These are phyloP conservation scores for Albula goreensis DNA, from an alignment of 2,113 vertebrate species.

Conservation along the genomic window DNA sequence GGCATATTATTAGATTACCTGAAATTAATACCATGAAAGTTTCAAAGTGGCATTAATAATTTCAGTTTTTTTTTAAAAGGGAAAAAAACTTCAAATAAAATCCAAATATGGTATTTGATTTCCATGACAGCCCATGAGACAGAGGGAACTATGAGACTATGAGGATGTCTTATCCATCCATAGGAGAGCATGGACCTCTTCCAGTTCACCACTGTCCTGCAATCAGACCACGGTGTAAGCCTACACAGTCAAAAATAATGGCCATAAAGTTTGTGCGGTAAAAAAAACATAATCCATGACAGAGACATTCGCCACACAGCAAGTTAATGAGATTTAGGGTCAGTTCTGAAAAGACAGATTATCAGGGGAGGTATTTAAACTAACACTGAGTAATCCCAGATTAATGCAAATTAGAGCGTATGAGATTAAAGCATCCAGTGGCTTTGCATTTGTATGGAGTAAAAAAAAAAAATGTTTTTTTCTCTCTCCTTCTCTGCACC, in stretches of 20 bases:
- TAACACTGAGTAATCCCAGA: conserved; percentile 45
- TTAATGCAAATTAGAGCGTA: conserved; percentile 46
- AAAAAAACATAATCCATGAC: not conserved
- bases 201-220: not conserved
- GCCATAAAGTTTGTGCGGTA: not conserved
- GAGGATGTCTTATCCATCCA: not conserved
- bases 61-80: not conserved
- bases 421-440: conserved; percentile 46
- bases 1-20: not conserved
- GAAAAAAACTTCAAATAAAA: conserved; percentile 5
- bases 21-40: conserved; percentile 7
- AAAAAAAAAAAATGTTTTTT: not conserved
- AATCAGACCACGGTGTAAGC: not conserved
- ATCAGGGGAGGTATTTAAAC: not conserved
- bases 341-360: not conserved
- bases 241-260: not conserved
- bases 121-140: not conserved
- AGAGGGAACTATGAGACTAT: not conserved
- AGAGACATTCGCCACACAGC: not conserved
- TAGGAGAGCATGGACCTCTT: not conserved
- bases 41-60: not conserved
- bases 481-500: not conserved
- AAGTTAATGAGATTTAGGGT: not conserved
- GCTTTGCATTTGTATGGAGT: not conserved
- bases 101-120: not conserved